Base-by-base conservation (phyloP, 2,888 invertebrate species). In the Abrostola triplasia region DNA sequence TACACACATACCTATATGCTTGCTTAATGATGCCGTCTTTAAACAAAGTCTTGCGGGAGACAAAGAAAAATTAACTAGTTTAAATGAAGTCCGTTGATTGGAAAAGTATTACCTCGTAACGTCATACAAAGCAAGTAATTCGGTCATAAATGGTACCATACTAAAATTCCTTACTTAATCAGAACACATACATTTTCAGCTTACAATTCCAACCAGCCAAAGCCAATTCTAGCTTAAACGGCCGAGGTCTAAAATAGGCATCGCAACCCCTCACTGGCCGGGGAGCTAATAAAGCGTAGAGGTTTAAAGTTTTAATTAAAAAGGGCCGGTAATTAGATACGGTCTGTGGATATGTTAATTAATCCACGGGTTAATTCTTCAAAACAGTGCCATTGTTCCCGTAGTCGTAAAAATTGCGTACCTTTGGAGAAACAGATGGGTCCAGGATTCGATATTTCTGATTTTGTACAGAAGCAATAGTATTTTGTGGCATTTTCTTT, bases 241-340 rank as follows among this genome's bases (percentile, higher is more conserved):
- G 54, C 49, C 9, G 10, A n/a, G 62, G 67, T 69, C 66, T 63
- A 75, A 67, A 67, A 65, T 67, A 59, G 75, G 69, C 72, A 59
- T 63, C 60, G 69, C 66, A 78, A 70, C 74, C 73, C 80, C 72
- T 75, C 64, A 67, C 64, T 68, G 67, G 67, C 72, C 80, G 84
- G 84, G 47, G 86, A 88, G 88, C 89, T 90, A 93, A 92, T 91
- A 91, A 92, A 91, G 88, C 90, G 87, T 87, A 82, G 78, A 85
- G 85, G 85, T 82, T 89, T 88, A 85, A 89, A 90, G 84, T 92
- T 93, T 93, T 92, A 93, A 93, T 93, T 92, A 92, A 93, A 92
- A 93, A 92, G 86, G 87, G 83, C 81, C 79, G 84, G 90, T 93
- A 91, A 93, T 94, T 93, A 92, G 92, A 90, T 82, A 92, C 92